These are phyloP conservation scores for Clistopyga incitator DNA, from an alignment of 2,888 invertebrate species.

Conservation along the genomic window DNA sequence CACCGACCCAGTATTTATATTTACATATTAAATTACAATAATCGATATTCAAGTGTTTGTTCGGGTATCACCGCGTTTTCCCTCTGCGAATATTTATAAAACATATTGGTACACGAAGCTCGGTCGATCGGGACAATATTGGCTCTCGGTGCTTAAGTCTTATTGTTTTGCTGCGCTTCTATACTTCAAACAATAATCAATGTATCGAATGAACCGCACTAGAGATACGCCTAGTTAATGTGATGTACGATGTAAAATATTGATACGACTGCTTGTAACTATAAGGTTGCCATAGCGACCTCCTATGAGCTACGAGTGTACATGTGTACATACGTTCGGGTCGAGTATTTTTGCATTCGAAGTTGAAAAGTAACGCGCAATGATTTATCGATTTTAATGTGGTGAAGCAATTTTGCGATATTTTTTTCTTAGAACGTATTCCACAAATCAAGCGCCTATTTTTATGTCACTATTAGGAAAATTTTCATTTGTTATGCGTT, in stretches of 20 bases:
- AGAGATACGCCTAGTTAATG: constrained; percentile 6
- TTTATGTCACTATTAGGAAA: too few relatives aligned
- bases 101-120: background rate
- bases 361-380: constrained; percentile 35
- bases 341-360: constrained; percentile 12
- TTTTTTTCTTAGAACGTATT: too few relatives aligned
- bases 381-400: too few relatives aligned
- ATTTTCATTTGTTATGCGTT: too few relatives aligned
- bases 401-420: too few relatives aligned
- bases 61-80: background rate
- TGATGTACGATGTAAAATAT: background rate
- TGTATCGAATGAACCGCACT: constrained; percentile 8
- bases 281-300: background rate
- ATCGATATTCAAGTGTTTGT: background rate
- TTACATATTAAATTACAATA: background rate
- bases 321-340: background rate
- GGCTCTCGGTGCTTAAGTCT: background rate
- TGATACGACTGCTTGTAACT: background rate
- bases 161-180: constrained; percentile 10
- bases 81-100: constrained; percentile 10
- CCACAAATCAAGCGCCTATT: too few relatives aligned
- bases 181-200: constrained; percentile 21
- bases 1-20: background rate
- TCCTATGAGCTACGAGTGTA: background rate
- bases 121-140: background rate